Base-by-base conservation (phyloP, 2,797 vertebrate species). In the Oreochromis grahami region DNA sequence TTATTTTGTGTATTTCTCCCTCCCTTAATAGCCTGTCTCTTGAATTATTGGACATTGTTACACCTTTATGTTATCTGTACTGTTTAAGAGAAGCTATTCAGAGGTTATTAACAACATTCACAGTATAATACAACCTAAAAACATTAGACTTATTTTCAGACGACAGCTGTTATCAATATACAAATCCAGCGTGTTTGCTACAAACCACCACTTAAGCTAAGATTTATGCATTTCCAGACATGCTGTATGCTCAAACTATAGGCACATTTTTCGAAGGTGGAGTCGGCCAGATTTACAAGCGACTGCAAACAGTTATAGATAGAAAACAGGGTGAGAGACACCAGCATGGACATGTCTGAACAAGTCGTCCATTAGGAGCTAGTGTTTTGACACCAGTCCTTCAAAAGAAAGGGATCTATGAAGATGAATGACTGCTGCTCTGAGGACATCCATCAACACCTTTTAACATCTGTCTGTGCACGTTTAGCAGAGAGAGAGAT, bases 381-480 rank as follows among this genome's bases (percentile, higher is more conserved):
- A 60, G 58, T 91, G 93, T 94, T 96, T 93, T 95, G 94, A 96
- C 94, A 95, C 83, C 78, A 88, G 87, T 93, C 91, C 87, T 89
- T 94, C 92, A 92, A 93, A 93, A 95, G 91, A 94, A 91, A 92
- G 84, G 81, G 88, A 90, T 94, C 91, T 86, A 91, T 92, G 89
- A 95, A 94, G 92, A 95, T 92, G 89, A 94, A 94, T 63, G 88
- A 89, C 88, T 86, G 87, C 60, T 80, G 81, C 86, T 89, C 83
- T 84, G 79, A 94, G 91, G 88, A 84, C 91, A 95, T 96, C 95
- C 89, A 95, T 96, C 94, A 95, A 85, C 95, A 93, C 84, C 88
- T 85, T 91, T 91, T 89, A 90, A 88, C 90, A 89, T 92, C 86
- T 94, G 95, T 91, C 94, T 92, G 86, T 93, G 89, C 93, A 94